Percentiles rank a stretch among this genome's conserved stretches.
Evolutionary conservation across 2,888 invertebrate species (phyloP).

Genomic region (Drosophila antonietae): DNA sequence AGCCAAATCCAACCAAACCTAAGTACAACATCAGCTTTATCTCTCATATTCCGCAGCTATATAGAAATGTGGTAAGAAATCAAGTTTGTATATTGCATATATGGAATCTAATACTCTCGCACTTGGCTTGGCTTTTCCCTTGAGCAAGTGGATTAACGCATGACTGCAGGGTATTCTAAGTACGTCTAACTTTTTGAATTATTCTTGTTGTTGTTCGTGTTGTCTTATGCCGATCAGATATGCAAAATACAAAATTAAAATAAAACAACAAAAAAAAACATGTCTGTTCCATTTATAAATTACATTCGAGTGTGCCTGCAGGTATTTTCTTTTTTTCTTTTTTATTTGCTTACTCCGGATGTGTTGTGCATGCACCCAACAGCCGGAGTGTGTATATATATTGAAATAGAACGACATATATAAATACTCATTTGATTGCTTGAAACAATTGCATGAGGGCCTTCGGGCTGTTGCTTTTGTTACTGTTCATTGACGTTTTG

Average conservation of each 20-base stretch:
- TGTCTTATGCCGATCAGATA: constrained; percentile 31
- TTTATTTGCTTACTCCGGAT: constrained; percentile 22
- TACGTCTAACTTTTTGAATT: neutral
- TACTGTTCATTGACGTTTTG: constrained; percentile 1
- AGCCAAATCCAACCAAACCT: no score
- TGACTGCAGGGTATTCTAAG: constrained; percentile 5
- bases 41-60: no score
- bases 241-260: constrained; percentile 2
- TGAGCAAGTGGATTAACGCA: neutral
- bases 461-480: constrained; percentile 11
- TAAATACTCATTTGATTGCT: constrained; percentile 13
- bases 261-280: constrained; percentile 4
- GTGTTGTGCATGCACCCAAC: neutral
- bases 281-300: constrained; percentile 55
- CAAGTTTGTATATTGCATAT: no score
- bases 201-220: constrained; percentile 15
- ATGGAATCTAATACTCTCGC: no score
- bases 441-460: constrained; percentile 4
- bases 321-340: constrained; percentile 11
- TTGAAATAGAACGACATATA: neutral
- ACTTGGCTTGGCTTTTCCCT: neutral
- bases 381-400: neutral
- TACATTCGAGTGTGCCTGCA: constrained; percentile 44
- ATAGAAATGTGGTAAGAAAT: no score
- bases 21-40: no score